phyloP scores from a whole-genome alignment of 2,113 vertebrate species.

The Peromyscus maniculatus region DNA sequence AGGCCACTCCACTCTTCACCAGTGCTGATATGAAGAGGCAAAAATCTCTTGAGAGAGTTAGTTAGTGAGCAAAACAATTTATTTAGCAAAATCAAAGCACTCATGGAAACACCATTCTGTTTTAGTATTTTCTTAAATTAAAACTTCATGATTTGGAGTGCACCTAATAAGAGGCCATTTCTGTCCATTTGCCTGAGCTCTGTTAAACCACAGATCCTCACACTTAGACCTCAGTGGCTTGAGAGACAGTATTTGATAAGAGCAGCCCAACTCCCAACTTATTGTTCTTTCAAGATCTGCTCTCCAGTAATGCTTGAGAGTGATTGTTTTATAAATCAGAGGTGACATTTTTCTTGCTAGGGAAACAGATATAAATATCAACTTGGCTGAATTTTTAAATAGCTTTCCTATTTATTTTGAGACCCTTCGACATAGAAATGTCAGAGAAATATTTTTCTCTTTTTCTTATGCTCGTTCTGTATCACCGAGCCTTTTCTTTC shows the following conservation, averaged over 20 bases:
- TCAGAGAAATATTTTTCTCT: neutral
- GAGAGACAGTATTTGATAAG: constrained; percentile 14
- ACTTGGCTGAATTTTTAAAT: constrained; percentile 55
- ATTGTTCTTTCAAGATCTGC: constrained; percentile 16
- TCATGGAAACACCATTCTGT: neutral
- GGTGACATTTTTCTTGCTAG: constrained; percentile 48
- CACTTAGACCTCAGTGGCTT: neutral
- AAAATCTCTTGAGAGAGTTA: neutral
- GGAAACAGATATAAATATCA: constrained; percentile 44
- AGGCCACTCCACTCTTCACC: neutral
- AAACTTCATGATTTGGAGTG: neutral
- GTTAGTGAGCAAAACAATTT: neutral
- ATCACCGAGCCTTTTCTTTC: neutral
- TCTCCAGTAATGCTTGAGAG: constrained; percentile 4
- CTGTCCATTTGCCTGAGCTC: neutral
- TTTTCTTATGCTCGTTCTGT: neutral
- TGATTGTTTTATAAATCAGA: constrained; percentile 43
- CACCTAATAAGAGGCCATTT: neutral
- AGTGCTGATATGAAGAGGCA: neutral
- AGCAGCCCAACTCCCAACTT: neutral
- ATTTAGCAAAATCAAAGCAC: neutral
- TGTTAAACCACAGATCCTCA: neutral
- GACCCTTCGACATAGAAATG: neutral
- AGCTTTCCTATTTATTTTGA: constrained; percentile 51
- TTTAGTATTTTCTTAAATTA: neutral